Percentiles rank a stretch among this genome's conserved stretches.
phyloP scores from a whole-genome alignment of 1,140 invertebrate species.

The Heterodera schachtii region DNA sequence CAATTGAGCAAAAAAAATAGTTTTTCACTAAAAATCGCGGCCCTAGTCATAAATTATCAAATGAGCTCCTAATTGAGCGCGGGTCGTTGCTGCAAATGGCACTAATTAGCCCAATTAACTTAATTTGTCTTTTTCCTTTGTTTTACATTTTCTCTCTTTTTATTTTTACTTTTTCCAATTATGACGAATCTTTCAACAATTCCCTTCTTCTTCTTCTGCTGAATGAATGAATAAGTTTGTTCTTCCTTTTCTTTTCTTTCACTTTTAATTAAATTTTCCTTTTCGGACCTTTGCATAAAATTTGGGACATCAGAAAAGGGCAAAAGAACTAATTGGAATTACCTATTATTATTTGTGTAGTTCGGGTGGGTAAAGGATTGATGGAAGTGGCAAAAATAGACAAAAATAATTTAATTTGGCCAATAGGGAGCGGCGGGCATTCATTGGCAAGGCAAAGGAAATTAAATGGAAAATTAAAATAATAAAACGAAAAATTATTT shows the following conservation, averaged over 20 bases:
- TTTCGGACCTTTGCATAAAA: not conserved
- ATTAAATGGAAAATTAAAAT: not conserved
- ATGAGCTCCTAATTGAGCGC: too few species aligned
- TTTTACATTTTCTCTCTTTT: too few species aligned
- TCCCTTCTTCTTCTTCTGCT: not conserved
- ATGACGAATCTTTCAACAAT: too few species aligned
- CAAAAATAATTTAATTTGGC: not conserved
- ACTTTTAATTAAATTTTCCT: slow-evolving; percentile 7
- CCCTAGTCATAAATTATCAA: too few species aligned
- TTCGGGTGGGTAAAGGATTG: not conserved
- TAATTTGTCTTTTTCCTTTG: too few species aligned
- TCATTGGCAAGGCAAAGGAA: not conserved
- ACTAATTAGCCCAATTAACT: too few species aligned
- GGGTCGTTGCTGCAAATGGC: too few species aligned
- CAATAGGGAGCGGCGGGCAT: not conserved
- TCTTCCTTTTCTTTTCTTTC: not conserved
- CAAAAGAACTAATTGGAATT: slow-evolving; percentile 9
- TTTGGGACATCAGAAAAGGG: not conserved
- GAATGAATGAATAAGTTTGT: too few species aligned
- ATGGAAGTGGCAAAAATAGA: not conserved
- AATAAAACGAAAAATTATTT: too few species aligned
- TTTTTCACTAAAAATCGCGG: too few species aligned
- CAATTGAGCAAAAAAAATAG: too few species aligned
- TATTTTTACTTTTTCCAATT: too few species aligned
- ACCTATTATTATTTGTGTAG: not conserved